A percentile compares a stretch with the other conserved stretches of the same genome.
These are phyloP conservation scores for Ornithoptera alexandrae DNA, from an alignment of 2,888 invertebrate species.

Conservation along the genomic window DNA sequence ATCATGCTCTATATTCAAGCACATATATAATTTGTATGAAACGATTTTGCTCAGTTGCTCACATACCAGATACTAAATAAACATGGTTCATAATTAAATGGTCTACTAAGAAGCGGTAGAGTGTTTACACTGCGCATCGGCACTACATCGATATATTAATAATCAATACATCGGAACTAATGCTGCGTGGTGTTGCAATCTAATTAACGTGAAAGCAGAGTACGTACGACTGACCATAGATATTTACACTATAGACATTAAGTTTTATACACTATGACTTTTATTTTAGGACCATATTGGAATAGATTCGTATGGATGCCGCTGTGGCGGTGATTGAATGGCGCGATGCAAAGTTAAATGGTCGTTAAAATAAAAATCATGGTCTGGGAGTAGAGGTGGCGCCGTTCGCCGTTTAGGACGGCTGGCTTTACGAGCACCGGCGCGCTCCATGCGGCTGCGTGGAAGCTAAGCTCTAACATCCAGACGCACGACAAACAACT, in stretches of 20 bases:
- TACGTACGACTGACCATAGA: conserved; percentile 6
- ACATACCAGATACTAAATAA: conserved; percentile 71
- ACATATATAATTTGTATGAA: conserved; percentile 52
- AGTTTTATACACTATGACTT: conserved; percentile 8
- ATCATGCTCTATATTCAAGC: conserved; percentile 69
- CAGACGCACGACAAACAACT: conserved; percentile 65
- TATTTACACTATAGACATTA: conserved; percentile 15
- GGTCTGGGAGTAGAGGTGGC: too few relatives aligned
- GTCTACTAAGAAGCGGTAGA: conserved; percentile 24
- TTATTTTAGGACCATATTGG: conserved; percentile 15
- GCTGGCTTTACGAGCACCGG: neutral
- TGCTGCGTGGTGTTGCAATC: conserved; percentile 6
- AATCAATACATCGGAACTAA: neutral
- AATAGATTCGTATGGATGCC: neutral
- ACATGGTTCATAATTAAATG: conserved; percentile 17
- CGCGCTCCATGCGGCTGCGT: conserved; percentile 28
- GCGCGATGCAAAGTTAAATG: neutral
- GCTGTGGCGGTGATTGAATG: neutral
- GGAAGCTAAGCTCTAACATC: conserved; percentile 72
- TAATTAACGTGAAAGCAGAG: conserved; percentile 23
- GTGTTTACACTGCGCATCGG: conserved; percentile 36
- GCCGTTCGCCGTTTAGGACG: conserved; percentile 14
- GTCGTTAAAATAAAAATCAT: conserved; percentile 23
- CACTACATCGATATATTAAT: conserved; percentile 16
- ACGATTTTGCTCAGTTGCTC: conserved; percentile 62